These are phyloP conservation scores for Scaptomyza graminum DNA, from an alignment of 1,140 invertebrate species.

Conservation along the genomic window DNA sequence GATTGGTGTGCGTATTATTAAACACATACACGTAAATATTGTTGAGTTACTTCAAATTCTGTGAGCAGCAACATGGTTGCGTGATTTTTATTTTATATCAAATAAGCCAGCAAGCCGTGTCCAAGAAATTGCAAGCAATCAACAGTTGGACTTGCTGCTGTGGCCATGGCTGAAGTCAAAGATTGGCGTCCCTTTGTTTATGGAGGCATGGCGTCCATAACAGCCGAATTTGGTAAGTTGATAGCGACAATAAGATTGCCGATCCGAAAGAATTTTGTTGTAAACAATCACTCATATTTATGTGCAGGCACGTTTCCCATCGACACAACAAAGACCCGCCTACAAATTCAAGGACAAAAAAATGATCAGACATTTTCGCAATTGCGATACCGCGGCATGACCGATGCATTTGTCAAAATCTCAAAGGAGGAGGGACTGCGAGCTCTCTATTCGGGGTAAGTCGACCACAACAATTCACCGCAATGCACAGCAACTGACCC, in stretches of 20 bases:
- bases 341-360: constrained; percentile 97
- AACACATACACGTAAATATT: too few species aligned
- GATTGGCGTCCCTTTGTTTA: constrained; percentile 96
- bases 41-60: too few species aligned
- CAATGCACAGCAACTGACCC: constrained; percentile 21
- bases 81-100: constrained; percentile 33
- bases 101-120: constrained; percentile 7
- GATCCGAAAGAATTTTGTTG: constrained; percentile 25
- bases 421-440: constrained; percentile 91
- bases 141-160: constrained; percentile 76
- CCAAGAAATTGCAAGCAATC: constrained; percentile 40
- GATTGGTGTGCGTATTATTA: too few species aligned
- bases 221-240: constrained; percentile 94
- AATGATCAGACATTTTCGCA: constrained; percentile 90
- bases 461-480: not conserved
- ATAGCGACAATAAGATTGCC: constrained; percentile 5
- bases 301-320: constrained; percentile 97
- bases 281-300: constrained; percentile 56
- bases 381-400: constrained; percentile 95
- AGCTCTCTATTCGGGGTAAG: constrained; percentile 93
- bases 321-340: constrained; percentile 97
- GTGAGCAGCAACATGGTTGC: too few species aligned
- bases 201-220: constrained; percentile 95
- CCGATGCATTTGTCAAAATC: constrained; percentile 93
- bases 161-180: constrained; percentile 84